Conservation (phyloP, 2,888 invertebrate species). For the Blera fallax region DNA sequence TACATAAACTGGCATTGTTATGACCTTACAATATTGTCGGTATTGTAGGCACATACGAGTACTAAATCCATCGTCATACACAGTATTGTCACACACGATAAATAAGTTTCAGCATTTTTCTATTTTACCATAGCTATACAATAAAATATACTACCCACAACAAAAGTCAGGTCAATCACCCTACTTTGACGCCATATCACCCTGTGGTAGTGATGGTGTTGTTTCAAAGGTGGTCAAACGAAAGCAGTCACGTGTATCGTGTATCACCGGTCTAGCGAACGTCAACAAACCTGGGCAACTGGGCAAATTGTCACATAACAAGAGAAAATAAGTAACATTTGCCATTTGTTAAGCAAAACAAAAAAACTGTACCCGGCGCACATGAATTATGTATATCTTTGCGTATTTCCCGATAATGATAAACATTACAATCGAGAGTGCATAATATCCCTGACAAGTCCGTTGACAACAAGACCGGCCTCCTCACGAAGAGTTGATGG, state of each 20-base stretch:
- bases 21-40: too few relatives aligned
- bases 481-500: not conserved
- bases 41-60: not conserved
- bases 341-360: not conserved
- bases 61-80: not conserved
- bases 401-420: not conserved
- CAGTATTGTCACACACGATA: not conserved
- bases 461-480: not conserved
- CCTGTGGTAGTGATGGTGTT: not conserved
- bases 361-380: not conserved
- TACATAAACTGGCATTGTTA: not conserved
- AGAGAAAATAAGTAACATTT: not conserved
- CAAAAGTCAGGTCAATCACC: constrained; percentile 1
- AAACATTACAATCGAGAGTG: not conserved
- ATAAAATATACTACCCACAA: not conserved
- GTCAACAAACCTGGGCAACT: not conserved
- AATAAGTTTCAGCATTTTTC: not conserved
- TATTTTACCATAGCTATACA: not conserved
- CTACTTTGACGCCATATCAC: not conserved
- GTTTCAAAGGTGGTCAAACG: not conserved
- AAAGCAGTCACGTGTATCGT: constrained; percentile 7
- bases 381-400: not conserved
- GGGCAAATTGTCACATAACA: not conserved
- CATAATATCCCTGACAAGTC: not conserved
- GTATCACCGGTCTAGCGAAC: not conserved